Conservation (phyloP, 2,888 invertebrate species). For the Nomada flava region DNA sequence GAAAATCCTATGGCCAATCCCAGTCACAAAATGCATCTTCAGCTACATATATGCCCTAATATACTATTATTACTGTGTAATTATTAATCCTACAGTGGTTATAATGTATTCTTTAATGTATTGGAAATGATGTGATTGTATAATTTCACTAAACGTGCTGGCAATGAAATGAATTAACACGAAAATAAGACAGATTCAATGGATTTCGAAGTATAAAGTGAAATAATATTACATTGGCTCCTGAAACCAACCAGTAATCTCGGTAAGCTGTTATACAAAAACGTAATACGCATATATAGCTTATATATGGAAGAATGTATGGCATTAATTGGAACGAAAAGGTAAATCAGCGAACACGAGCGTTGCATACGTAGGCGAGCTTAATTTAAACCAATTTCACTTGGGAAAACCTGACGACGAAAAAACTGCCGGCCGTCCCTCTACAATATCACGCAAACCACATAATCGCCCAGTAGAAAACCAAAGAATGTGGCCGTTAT, state of each 20-base stretch:
- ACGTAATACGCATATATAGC: neutral
- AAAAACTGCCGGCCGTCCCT: constrained; percentile 16
- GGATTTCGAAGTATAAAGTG: neutral
- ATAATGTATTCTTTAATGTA: too few species aligned
- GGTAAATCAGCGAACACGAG: constrained; percentile 13
- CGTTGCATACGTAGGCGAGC: constrained; percentile 7
- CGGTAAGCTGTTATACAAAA: neutral
- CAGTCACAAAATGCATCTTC: too few species aligned
- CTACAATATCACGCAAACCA: constrained; percentile 8
- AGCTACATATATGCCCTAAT: too few species aligned
- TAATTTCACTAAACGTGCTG: too few species aligned
- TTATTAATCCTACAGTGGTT: too few species aligned
- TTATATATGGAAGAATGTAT: neutral
- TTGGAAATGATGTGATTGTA: too few species aligned
- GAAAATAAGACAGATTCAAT: neutral
- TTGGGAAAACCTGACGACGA: neutral
- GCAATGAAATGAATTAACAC: too few species aligned
- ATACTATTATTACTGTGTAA: too few species aligned
- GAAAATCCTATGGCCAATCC: too few species aligned
- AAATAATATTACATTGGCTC: neutral
- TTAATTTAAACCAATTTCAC: constrained; percentile 31
- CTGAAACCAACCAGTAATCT: neutral
- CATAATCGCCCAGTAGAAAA: constrained; percentile 16
- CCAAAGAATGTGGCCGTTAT: neutral
- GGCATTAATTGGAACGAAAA: constrained; percentile 31